Conservation (phyloP, 2,797 vertebrate species). For the Danio aesculapii region DNA sequence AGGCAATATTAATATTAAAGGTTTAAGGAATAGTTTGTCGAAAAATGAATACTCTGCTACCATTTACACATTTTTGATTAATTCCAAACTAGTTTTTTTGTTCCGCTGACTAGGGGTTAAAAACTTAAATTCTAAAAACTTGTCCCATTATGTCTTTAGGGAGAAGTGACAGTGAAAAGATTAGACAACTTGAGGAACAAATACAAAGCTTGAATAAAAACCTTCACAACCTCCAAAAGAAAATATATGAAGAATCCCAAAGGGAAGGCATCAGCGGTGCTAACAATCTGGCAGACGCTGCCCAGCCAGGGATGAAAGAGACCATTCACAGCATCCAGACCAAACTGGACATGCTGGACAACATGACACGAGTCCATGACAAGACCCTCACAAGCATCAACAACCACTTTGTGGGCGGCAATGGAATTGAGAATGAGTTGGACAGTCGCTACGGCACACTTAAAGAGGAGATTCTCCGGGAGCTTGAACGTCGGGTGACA, state of each 20-base stretch:
- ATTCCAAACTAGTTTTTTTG: too few species aligned
- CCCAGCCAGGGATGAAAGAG: slow-evolving; percentile 88
- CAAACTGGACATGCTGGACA: slow-evolving; percentile 89
- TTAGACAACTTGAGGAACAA: slow-evolving; percentile 86
- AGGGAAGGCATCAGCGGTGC: slow-evolving; percentile 70
- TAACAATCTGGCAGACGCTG: slow-evolving; percentile 83
- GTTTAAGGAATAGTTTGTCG: too few species aligned
- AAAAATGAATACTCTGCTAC: too few species aligned
- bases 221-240: slow-evolving; percentile 84
- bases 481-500: slow-evolving; percentile 85
- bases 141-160: slow-evolving; percentile 68
- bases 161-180: slow-evolving; percentile 79
- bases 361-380: slow-evolving; percentile 86
- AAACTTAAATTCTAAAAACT: not conserved
- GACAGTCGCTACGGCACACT: slow-evolving; percentile 73
- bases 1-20: too few species aligned
- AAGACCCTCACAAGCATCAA: slow-evolving; percentile 83
- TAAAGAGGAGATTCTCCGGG: slow-evolving; percentile 77
- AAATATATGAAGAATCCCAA: slow-evolving; percentile 73
- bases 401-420: slow-evolving; percentile 78
- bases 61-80: too few species aligned
- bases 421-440: slow-evolving; percentile 63
- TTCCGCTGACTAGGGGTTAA: too few species aligned
- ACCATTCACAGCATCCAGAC: slow-evolving; percentile 88
- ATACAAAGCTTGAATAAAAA: slow-evolving; percentile 86